Evolutionary conservation across 1,140 invertebrate genomes (phyloP), one percentile per base, ranked within the genome.

Genomic region (Anastatus disparis): DNA sequence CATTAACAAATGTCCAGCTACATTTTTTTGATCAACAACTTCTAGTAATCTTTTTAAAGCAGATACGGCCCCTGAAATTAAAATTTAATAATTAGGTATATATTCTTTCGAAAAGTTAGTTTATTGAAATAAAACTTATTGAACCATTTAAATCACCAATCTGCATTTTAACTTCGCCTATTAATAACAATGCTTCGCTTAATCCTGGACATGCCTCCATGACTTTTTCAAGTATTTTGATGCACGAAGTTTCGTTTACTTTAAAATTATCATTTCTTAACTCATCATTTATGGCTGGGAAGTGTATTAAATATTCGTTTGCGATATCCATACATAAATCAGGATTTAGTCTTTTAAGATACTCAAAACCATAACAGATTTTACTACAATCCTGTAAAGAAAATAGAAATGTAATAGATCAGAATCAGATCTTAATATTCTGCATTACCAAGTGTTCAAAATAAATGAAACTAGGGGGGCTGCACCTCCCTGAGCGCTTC

Each of bases 1-100:
- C 87, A 97, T 89, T 4, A 98, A 84, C 4, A 99, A 87, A 84
- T 97, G 92, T 24, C 92, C 94, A 74, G 95, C 91, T 1, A 93
- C 91, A 78, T 91, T 92, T 0, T 92, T 91, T 15, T 91, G 89
- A 81, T 96, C 94, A 12, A 92, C 84, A 35, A 88, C 81, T 7
- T 95, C 91, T 13, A 95, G 79, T 68, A 96, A 89, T 76, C 92
- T 89, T 75, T 92, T 90, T 22, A 97, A 82, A 22, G 90, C 87
- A 27, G 77, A 83, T 31, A 89, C 84, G 1, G 94, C 92, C 26
- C 88, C 87, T 73, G 50, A 7, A 62, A 31, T 42, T 9, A 35
- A 55, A 55, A 35, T 35, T 35, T 6, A 6, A 10, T 35, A 35
- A 35, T n/a, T n/a, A 35, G 10, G 4, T 35, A 35, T 6, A 35